Conservation (phyloP, 2,113 vertebrate species). For the Python bivittatus region DNA sequence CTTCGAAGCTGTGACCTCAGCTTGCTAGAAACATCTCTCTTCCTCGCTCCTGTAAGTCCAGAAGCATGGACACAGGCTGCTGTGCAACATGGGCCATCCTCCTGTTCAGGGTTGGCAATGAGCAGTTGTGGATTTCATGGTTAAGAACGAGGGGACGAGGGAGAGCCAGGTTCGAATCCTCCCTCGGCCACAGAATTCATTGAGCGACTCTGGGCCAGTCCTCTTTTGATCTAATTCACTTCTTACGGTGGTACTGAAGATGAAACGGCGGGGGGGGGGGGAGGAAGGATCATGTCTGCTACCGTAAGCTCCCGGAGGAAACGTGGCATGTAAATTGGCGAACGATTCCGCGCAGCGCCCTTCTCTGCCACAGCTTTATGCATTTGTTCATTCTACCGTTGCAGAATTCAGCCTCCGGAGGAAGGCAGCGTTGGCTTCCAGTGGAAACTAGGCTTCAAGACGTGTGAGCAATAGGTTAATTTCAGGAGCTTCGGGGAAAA, state of each 20-base stretch:
- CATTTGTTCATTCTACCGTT: no score
- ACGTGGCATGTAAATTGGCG: no score
- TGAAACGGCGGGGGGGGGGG: no score
- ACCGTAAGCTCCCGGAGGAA: no score
- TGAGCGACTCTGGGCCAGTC: neutral
- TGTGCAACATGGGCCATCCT: no score
- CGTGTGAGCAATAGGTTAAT: no score
- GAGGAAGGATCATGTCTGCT: no score
- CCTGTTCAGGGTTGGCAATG: neutral
- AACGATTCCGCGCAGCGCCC: no score
- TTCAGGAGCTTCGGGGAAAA: neutral
- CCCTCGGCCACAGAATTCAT: neutral
- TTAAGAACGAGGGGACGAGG: neutral
- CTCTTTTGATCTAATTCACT: neutral
- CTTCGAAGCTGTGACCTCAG: conserved; percentile 22
- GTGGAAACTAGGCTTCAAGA: no score
- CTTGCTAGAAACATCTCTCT: neutral
- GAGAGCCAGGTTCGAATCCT: neutral
- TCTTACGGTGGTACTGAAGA: neutral
- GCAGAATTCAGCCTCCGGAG: neutral
- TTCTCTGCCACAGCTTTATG: no score
- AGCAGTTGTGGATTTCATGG: neutral
- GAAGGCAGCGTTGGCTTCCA: neutral
- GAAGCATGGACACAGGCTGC: neutral
- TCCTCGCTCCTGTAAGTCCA: neutral